phyloP scores from a whole-genome alignment of 2,113 vertebrate genomes.

The Semnopithecus entellus region DNA sequence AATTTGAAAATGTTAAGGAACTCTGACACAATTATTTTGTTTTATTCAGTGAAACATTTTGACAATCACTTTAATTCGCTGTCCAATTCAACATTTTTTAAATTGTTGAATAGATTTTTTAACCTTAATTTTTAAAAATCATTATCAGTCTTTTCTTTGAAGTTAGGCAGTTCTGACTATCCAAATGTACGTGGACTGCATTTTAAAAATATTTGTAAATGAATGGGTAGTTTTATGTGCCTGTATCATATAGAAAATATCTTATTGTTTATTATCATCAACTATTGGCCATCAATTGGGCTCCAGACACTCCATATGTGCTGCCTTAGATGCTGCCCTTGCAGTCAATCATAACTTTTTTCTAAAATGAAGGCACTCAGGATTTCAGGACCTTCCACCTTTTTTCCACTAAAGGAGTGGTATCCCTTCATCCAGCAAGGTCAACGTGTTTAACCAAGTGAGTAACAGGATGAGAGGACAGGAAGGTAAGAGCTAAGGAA shows the following conservation, averaged over 20 bases:
- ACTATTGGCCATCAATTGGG: neutral
- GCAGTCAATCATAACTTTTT: neutral
- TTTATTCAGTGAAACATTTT: slow-evolving; percentile 34
- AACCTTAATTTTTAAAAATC: neutral
- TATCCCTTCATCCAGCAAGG: neutral
- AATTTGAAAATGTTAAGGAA: slow-evolving; percentile 39
- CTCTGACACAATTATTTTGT: slow-evolving; percentile 9
- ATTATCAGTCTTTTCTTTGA: neutral
- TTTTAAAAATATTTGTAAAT: neutral
- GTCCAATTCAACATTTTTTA: slow-evolving; percentile 12
- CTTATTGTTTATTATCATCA: neutral
- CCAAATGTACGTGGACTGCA: neutral
- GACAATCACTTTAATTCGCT: slow-evolving; percentile 4
- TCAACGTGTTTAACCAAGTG: neutral
- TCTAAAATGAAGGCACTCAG: neutral
- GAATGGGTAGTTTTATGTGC: neutral
- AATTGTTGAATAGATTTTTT: slow-evolving; percentile 8
- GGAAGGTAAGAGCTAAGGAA: neutral
- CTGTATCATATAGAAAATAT: neutral
- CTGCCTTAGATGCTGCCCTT: neutral
- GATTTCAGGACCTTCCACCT: neutral
- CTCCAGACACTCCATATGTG: neutral
- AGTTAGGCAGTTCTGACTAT: neutral
- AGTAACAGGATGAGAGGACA: neutral
- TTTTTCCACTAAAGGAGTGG: neutral